Conservation (phyloP, 1,140 invertebrate genomes). For the Drosophila novamexicana region DNA sequence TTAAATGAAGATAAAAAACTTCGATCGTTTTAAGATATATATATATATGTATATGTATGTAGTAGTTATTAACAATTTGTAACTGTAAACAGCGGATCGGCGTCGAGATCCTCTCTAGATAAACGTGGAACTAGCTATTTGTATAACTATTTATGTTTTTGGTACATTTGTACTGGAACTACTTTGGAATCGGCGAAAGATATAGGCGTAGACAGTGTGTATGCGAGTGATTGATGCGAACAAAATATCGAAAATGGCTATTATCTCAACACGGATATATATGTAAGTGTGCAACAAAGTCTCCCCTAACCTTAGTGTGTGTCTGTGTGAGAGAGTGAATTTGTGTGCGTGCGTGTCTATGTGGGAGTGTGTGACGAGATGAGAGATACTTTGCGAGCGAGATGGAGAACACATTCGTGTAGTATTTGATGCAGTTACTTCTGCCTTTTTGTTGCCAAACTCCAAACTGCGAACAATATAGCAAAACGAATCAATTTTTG, state of each 20-base stretch:
- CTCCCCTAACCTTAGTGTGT: background rate
- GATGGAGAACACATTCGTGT: background rate
- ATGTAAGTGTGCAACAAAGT: background rate
- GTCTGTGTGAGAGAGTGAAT: background rate
- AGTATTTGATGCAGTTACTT: conserved; percentile 15
- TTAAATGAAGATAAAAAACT: background rate
- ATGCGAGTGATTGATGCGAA: background rate
- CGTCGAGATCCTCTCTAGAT: conserved; percentile 16
- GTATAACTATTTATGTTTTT: conserved; percentile 71
- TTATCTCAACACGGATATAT: background rate
- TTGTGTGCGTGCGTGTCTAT: background rate
- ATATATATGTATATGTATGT: conserved; percentile 38
- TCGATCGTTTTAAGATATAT: conserved; percentile 11
- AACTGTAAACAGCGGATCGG: conserved; percentile 19
- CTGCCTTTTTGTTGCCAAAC: conserved; percentile 55
- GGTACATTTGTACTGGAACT: conserved; percentile 41
- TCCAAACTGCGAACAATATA: conserved; percentile 27
- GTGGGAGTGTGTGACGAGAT: conserved; percentile 1
- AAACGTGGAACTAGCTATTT: conserved; percentile 70
- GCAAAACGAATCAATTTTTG: conserved; percentile 9
- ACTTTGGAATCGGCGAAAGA: conserved; percentile 1
- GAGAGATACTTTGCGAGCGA: conserved; percentile 7
- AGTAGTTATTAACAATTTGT: conserved; percentile 58
- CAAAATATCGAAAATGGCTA: background rate
- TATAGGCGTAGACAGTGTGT: background rate